phyloP scores from a whole-genome alignment of 2,888 invertebrate genomes.

The Omphaloscelis lunosa region DNA sequence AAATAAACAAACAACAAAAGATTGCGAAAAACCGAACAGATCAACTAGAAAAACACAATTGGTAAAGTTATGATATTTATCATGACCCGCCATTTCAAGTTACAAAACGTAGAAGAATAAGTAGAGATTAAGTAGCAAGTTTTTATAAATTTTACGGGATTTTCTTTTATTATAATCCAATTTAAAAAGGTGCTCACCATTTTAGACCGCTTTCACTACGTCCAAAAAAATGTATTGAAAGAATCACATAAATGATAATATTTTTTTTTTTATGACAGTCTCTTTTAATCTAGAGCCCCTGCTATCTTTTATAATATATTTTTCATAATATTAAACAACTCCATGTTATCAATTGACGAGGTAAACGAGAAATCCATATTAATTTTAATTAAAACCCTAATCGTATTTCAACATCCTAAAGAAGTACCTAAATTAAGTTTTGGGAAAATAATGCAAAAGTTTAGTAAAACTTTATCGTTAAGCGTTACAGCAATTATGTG shows the following conservation, averaged over 20 bases:
- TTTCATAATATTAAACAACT: background rate
- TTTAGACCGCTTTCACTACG: background rate
- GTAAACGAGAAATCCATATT: background rate
- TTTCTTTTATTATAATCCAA: background rate
- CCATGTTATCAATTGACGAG: background rate
- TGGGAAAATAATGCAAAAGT: background rate
- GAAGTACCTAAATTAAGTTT: background rate
- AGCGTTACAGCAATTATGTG: background rate
- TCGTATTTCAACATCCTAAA: background rate
- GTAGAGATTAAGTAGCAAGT: background rate
- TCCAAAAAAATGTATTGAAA: background rate
- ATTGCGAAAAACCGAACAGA: background rate
- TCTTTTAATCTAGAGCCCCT: background rate
- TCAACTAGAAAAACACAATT: background rate
- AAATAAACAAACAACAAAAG: background rate
- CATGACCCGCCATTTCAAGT: background rate
- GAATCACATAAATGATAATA: background rate
- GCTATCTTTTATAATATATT: too few species aligned
- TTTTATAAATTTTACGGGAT: background rate
- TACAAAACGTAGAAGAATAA: too few species aligned
- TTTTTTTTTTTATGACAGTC: background rate
- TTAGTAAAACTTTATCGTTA: background rate
- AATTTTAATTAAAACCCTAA: background rate
- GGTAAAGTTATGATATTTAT: background rate
- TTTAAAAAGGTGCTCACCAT: background rate